These are phyloP conservation scores for Neotoma lepida DNA, from an alignment of 2,113 vertebrate species.

Conservation along the genomic window DNA sequence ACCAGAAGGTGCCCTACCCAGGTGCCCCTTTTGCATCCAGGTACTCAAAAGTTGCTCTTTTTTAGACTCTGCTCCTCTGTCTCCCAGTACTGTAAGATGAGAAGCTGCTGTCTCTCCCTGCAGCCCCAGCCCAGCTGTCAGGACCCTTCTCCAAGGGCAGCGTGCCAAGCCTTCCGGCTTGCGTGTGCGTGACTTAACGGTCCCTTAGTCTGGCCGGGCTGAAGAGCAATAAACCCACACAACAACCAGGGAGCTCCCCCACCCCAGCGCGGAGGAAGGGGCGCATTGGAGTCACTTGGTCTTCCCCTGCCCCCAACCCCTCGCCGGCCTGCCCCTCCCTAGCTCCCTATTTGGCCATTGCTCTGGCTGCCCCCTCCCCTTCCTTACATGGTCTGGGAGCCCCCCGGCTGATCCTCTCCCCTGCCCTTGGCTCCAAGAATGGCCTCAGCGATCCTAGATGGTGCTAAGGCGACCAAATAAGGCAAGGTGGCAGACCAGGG, in stretches of 20 bases:
- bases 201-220: not conserved
- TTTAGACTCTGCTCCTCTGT: not conserved
- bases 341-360: slow-evolving; percentile 86
- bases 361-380: slow-evolving; percentile 81
- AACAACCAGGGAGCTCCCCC: slow-evolving; percentile 48
- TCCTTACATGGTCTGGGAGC: slow-evolving; percentile 88
- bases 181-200: not conserved
- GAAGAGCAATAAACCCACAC: not conserved
- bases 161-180: slow-evolving; percentile 26
- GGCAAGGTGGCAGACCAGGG: slow-evolving; percentile 85
- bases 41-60: not conserved
- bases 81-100: slow-evolving; percentile 41
- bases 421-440: slow-evolving; percentile 90
- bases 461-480: slow-evolving; percentile 91
- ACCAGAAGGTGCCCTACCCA: not conserved
- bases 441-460: slow-evolving; percentile 87
- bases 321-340: slow-evolving; percentile 76
- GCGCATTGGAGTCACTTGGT: slow-evolving; percentile 39
- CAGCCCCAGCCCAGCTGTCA: slow-evolving; percentile 63
- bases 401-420: slow-evolving; percentile 81
- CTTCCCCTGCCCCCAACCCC: slow-evolving; percentile 67
- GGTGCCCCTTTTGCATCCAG: not conserved
- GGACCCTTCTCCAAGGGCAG: slow-evolving; percentile 67
- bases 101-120: not conserved
- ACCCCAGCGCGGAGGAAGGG: slow-evolving; percentile 53